Conservation (phyloP, 2,888 invertebrate species). For the Altica lythri region DNA sequence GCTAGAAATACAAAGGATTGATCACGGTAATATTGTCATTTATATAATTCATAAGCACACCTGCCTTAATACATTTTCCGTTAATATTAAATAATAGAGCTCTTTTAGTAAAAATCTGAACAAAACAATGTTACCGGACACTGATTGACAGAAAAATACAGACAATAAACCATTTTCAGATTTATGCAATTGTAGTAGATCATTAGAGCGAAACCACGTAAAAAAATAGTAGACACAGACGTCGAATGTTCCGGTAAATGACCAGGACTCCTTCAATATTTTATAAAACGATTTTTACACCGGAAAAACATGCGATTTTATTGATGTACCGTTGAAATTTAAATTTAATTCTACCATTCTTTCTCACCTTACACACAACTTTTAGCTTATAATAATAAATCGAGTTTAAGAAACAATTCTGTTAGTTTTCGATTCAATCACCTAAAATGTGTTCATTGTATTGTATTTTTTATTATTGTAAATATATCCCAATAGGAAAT, state of each 20-base stretch:
- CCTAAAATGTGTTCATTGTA: too few species aligned
- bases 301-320: too few species aligned
- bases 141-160: constrained; percentile 32
- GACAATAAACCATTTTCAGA: constrained; percentile 44
- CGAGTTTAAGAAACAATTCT: too few species aligned
- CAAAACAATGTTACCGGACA: constrained; percentile 37
- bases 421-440: too few species aligned
- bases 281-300: too few species aligned
- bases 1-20: constrained; percentile 25
- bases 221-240: constrained; percentile 22
- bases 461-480: too few species aligned
- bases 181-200: constrained; percentile 43
- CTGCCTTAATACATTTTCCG: constrained; percentile 41
- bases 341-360: too few species aligned
- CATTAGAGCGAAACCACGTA: constrained; percentile 33
- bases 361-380: too few species aligned
- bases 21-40: constrained; percentile 26
- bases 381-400: too few species aligned
- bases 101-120: constrained; percentile 33
- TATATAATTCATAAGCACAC: constrained; percentile 40
- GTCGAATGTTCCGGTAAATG: constrained; percentile 30
- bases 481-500: too few species aligned
- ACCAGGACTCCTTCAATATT: constrained; percentile 28
- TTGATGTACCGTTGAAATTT: too few species aligned
- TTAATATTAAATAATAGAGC: constrained; percentile 37